Conservation (phyloP, 2,797 vertebrate genomes). For the Gallinago stenura region DNA sequence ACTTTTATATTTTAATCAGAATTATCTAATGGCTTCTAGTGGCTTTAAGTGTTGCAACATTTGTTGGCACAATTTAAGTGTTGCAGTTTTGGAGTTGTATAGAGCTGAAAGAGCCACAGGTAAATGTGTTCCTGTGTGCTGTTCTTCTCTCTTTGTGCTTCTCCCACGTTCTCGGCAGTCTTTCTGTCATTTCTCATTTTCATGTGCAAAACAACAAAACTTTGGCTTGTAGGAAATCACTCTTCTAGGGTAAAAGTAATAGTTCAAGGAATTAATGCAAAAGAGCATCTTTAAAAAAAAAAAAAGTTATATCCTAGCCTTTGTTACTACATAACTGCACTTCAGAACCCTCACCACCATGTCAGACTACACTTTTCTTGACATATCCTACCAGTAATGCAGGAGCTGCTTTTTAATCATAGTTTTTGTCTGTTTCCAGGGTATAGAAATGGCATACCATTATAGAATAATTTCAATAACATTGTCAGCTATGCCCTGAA, state of each 20-base stretch:
- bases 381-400: background rate
- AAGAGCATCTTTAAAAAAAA: background rate
- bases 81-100: background rate
- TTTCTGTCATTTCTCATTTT: background rate
- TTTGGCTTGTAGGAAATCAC: background rate
- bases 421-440: background rate
- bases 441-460: background rate
- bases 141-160: background rate
- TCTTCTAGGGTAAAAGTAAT: background rate
- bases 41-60: background rate
- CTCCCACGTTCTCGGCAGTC: background rate
- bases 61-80: background rate
- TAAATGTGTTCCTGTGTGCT: rapidly evolving
- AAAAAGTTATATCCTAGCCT: background rate
- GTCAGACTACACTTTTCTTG: background rate
- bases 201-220: background rate
- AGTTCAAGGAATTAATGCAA: background rate
- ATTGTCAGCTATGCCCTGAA: background rate
- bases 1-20: background rate
- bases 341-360: background rate
- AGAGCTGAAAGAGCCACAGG: background rate
- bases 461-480: background rate
- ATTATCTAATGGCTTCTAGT: background rate
- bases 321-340: background rate
- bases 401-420: background rate